Evolutionary conservation across 2,797 vertebrate species (phyloP).

Genomic region (Scleropages formosus): DNA sequence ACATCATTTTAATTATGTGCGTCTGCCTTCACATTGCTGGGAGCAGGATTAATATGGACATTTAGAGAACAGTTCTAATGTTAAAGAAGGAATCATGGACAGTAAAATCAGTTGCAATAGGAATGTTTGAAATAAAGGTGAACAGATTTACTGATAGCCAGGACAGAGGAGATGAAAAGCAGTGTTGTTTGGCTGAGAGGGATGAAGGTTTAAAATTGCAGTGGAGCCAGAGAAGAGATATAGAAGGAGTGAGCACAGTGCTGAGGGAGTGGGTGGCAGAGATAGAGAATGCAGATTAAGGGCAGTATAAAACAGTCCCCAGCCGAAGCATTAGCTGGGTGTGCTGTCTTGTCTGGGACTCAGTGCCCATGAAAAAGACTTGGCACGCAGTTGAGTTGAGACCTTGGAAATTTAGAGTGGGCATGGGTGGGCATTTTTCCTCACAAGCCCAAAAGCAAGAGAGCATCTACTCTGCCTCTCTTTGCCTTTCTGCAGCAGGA

Average conservation of each 20-base stretch:
- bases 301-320: background rate
- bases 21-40: background rate
- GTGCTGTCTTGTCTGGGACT: background rate
- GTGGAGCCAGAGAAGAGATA: background rate
- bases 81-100: background rate
- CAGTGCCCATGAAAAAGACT: background rate
- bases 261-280: background rate
- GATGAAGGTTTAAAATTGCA: background rate
- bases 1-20: background rate
- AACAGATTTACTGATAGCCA: background rate
- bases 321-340: conserved; percentile 1
- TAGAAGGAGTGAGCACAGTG: background rate
- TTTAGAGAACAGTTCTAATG: background rate
- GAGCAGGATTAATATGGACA: background rate
- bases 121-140: background rate
- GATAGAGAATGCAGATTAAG: background rate
- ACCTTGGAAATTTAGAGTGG: background rate
- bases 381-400: background rate
- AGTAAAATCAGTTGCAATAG: background rate
- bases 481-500: background rate
- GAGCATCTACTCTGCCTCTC: background rate
- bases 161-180: background rate
- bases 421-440: background rate
- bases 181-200: background rate
- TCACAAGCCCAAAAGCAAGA: background rate